These are phyloP conservation scores for Eudemis profundana DNA, from an alignment of 2,888 invertebrate species.

Conservation along the genomic window DNA sequence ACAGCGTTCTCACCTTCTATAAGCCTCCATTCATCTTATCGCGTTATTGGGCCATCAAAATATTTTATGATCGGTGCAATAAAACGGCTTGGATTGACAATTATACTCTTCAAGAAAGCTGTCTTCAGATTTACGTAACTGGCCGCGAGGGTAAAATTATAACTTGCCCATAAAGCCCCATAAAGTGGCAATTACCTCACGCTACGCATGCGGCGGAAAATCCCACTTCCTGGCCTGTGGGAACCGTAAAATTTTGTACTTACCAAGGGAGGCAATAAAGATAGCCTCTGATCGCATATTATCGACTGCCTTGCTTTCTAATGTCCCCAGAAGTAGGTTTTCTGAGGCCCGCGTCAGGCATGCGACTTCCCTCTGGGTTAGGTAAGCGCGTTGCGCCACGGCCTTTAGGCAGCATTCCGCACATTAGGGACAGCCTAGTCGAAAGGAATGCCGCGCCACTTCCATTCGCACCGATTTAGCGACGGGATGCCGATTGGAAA, in stretches of 20 bases:
- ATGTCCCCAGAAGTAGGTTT: constrained; percentile 18
- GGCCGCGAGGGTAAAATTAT: constrained; percentile 5
- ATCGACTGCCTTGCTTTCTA: constrained; percentile 23
- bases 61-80: constrained; percentile 9
- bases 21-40: constrained; percentile 17
- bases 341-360: constrained; percentile 7
- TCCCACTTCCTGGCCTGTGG: too few relatives aligned
- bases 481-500: constrained; percentile 39
- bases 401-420: constrained; percentile 39
- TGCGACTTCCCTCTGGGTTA: constrained; percentile 33
- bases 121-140: neutral
- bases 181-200: too few relatives aligned
- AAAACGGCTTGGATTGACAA: constrained; percentile 1
- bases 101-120: neutral
- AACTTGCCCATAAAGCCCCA: neutral
- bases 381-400: constrained; percentile 39
- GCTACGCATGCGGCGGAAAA: too few relatives aligned
- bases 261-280: too few relatives aligned
- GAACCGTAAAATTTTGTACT: too few relatives aligned
- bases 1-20: constrained; percentile 6
- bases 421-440: constrained; percentile 41
- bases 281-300: too few relatives aligned
- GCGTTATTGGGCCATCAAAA: neutral
- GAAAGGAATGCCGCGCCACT: constrained; percentile 39
- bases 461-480: constrained; percentile 34